Evolutionary conservation across 2,797 vertebrate genomes (phyloP).

Genomic region (Okamejei kenojei): DNA sequence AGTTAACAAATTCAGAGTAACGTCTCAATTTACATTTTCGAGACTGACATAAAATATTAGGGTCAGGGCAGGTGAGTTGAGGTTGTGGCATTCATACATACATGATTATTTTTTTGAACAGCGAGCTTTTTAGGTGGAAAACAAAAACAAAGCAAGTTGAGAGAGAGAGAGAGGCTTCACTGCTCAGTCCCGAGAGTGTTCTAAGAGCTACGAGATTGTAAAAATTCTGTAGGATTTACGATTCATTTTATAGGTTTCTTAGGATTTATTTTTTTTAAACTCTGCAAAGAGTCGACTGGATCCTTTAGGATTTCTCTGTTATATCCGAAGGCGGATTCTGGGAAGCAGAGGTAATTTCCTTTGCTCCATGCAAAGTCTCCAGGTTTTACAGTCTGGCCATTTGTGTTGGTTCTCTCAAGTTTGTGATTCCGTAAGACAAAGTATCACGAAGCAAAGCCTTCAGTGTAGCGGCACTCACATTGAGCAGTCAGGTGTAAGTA

Average conservation of each 20-base stretch:
- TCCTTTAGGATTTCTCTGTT: not conserved
- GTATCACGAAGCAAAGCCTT: not conserved
- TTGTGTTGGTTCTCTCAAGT: not conserved
- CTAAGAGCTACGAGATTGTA: constrained; percentile 35
- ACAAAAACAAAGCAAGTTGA: constrained; percentile 6
- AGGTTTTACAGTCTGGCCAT: not conserved
- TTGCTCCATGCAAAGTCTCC: not conserved
- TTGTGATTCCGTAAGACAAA: not conserved
- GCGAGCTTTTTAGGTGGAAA: not conserved
- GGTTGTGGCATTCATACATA: constrained; percentile 23
- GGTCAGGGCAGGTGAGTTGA: constrained; percentile 12
- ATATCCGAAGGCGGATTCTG: constrained; percentile 10
- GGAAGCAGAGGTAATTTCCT: constrained; percentile 17
- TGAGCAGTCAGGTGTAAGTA: not conserved
- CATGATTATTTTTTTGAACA: constrained; percentile 9
- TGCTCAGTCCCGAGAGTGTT: constrained; percentile 7
- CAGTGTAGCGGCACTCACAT: not conserved
- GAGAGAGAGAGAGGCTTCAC: not conserved
- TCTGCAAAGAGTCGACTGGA: constrained; percentile 8
- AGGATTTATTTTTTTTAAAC: constrained; percentile 14
- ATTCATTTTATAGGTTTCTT: constrained; percentile 37
- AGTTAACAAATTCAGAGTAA: constrained; percentile 6
- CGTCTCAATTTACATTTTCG: constrained; percentile 26
- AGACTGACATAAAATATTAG: constrained; percentile 24
- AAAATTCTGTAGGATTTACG: constrained; percentile 36